Percentiles rank a stretch among this genome's conserved stretches.
Conservation (phyloP, 2,888 invertebrate species). For the Acrobasis consociella region DNA sequence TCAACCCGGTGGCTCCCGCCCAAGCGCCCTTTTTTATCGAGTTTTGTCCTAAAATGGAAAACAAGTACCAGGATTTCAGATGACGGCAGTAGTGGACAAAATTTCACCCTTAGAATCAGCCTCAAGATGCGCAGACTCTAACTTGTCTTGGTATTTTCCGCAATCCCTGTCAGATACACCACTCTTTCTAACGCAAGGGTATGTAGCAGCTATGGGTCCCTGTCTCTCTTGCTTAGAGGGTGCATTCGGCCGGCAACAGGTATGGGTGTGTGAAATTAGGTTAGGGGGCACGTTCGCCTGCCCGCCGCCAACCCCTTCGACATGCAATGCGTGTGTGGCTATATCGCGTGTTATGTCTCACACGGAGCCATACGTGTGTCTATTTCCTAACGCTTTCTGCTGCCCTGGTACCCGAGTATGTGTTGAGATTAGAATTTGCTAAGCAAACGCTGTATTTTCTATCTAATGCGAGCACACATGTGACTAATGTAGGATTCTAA, state of each 20-base stretch:
- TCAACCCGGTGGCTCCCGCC: conserved; percentile 41
- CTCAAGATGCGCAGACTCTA: conserved; percentile 77
- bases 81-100: conserved; percentile 50
- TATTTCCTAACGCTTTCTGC: conserved; percentile 63
- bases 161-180: conserved; percentile 54
- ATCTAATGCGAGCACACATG: conserved; percentile 63
- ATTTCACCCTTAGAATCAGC: conserved; percentile 67
- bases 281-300: conserved; percentile 55
- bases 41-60: conserved; percentile 84
- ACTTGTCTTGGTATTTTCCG: conserved; percentile 59
- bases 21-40: conserved; percentile 78
- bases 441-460: conserved; percentile 76
- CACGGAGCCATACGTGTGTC: conserved; percentile 66
- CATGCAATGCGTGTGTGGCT: conserved; percentile 70
- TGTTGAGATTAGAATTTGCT: conserved; percentile 83
- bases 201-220: conserved; percentile 45
- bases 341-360: conserved; percentile 67
- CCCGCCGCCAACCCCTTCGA: conserved; percentile 76
- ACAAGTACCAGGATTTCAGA: conserved; percentile 77
- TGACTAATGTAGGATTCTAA: conserved; percentile 56
- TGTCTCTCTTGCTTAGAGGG: conserved; percentile 60
- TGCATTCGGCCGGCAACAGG: conserved; percentile 43
- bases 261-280: conserved; percentile 60
- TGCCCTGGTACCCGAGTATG: conserved; percentile 77
- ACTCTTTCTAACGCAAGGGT: conserved; percentile 65